Evolutionary conservation across 1,140 invertebrate genomes (phyloP).

Genomic region (Lepidurus arcticus): DNA sequence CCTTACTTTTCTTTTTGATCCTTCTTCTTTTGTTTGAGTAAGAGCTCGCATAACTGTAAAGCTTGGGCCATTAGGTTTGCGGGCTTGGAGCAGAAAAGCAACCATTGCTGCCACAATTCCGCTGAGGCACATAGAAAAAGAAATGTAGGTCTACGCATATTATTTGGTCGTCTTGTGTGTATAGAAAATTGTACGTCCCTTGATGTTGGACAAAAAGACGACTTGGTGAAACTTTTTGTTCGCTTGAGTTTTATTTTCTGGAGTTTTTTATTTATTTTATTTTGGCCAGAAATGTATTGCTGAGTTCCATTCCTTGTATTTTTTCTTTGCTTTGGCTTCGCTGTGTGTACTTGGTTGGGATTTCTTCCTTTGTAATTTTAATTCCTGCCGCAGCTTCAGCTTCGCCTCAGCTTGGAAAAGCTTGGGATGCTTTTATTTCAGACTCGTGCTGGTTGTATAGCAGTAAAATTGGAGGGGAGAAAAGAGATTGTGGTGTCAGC

Average conservation of each 20-base stretch:
- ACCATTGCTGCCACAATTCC: too few species aligned
- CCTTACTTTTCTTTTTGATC: too few species aligned
- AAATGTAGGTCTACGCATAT: too few species aligned
- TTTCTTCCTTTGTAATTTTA: conserved; percentile 20
- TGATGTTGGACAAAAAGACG: too few species aligned
- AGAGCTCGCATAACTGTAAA: too few species aligned
- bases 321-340: neutral
- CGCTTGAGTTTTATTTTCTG: neutral
- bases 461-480: conserved; percentile 11
- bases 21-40: too few species aligned
- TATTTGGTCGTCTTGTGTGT: too few species aligned
- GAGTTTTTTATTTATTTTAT: neutral
- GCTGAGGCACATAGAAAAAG: too few species aligned
- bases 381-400: neutral
- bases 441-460: neutral
- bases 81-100: too few species aligned
- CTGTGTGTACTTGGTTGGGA: conserved; percentile 6
- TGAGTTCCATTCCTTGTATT: neutral
- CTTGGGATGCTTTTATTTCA: neutral
- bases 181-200: too few species aligned
- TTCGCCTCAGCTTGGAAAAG: neutral
- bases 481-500: conserved; percentile 13
- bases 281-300: neutral
- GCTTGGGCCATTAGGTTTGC: too few species aligned
- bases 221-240: too few species aligned